Conservation (phyloP, 1,140 invertebrate genomes). For the Apis cerana region DNA sequence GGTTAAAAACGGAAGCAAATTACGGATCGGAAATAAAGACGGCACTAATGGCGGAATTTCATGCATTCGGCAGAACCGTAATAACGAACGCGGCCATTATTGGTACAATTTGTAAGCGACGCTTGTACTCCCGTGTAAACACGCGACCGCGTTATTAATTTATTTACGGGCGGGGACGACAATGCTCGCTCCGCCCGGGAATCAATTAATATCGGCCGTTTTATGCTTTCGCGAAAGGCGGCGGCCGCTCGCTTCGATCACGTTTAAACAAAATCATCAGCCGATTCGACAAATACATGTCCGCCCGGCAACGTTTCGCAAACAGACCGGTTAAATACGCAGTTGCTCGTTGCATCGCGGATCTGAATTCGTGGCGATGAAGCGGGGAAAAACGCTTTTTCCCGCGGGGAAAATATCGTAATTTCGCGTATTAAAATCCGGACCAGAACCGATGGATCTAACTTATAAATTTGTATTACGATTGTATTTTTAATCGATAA, state of each 20-base stretch:
- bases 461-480: not conserved
- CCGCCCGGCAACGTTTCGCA: slow-evolving; percentile 7
- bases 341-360: not conserved
- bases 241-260: slow-evolving; percentile 8
- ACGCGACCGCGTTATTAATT: slow-evolving; percentile 59
- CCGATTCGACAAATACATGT: slow-evolving; percentile 48
- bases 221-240: slow-evolving; percentile 46
- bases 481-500: not conserved
- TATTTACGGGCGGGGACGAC: slow-evolving; percentile 48
- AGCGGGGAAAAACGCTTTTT: not conserved
- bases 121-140: slow-evolving; percentile 49
- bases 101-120: slow-evolving; percentile 59
- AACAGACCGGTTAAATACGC: slow-evolving; percentile 54
- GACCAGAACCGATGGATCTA: not conserved
- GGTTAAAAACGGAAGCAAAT: not conserved
- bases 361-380: not conserved
- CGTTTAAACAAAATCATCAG: slow-evolving; percentile 59
- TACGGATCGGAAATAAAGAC: not conserved
- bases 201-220: slow-evolving; percentile 62
- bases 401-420: not conserved
- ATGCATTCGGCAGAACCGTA: not conserved
- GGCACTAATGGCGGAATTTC: not conserved
- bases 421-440: not conserved
- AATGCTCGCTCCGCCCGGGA: slow-evolving; percentile 16
- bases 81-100: slow-evolving; percentile 52